phyloP scores from a whole-genome alignment of 1,140 invertebrate species.

The Pseudomyrmex pallidus region DNA sequence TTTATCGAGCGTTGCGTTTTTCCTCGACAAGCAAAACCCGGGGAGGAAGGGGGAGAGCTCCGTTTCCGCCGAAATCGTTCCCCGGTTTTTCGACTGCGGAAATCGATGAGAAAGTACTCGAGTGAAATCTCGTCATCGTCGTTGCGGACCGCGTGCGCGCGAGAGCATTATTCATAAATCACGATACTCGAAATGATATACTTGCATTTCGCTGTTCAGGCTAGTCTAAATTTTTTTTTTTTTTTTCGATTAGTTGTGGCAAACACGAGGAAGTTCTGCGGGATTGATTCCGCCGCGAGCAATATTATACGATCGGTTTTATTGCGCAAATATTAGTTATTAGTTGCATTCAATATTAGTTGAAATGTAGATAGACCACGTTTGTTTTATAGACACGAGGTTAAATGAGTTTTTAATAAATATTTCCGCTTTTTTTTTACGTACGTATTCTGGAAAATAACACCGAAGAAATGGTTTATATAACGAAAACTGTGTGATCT shows the following conservation, averaged over 20 bases:
- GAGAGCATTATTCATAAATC: neutral
- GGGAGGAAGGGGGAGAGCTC: neutral
- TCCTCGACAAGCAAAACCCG: constrained; percentile 52
- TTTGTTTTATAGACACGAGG: no score
- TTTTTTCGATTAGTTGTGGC: no score
- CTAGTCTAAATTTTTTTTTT: neutral
- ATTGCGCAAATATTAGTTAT: no score
- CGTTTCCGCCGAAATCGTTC: constrained; percentile 37
- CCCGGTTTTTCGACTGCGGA: neutral
- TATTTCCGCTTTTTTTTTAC: no score
- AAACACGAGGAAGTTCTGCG: no score
- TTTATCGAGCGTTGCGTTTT: constrained; percentile 63
- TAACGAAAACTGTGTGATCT: neutral
- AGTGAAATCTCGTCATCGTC: constrained; percentile 22
- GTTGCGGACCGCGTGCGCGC: no score
- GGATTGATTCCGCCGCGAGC: no score
- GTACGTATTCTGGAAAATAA: neutral
- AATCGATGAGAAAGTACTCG: constrained; percentile 20
- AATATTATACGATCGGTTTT: no score
- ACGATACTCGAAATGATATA: constrained; percentile 25
- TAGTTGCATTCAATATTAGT: no score
- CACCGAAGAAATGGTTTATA: neutral
- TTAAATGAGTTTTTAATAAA: no score
- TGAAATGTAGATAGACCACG: no score
- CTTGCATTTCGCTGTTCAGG: neutral